Base-by-base conservation (phyloP, 2,888 invertebrate species). In the Rhamnusium bicolor region DNA sequence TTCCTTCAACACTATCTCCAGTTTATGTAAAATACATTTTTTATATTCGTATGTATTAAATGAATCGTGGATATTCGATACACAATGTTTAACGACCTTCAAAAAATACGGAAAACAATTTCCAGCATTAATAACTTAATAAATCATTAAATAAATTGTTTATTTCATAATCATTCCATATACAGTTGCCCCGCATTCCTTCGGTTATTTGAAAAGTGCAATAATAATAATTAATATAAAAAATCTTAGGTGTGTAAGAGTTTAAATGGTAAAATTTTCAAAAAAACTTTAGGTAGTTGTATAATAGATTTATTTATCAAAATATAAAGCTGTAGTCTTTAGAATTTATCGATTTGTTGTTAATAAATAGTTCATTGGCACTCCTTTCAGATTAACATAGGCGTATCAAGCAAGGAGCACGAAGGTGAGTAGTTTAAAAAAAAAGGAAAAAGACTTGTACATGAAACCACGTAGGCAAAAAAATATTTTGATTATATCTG, bases 101-200 rank as follows among this genome's bases (percentile, higher is more conserved):
- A 10, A 29, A 29, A 24, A n/a, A 14, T 16, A 51, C 19, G 19
- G 51, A 19, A 51, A 51, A 16, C 8, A 10, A 18, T 27, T 29
- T 58, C 58, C 29, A 58, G 2, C 58, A 32, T 14, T 27, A 58
- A 32, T 29, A 58, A 16, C 16, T 14, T 27, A 58, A 32, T 29
- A 58, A 16, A 18, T 14, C 58, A 29, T 29, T 16, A 58, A 29
- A 27, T 32, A 58, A 32, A 16, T 24, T 58, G 32, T 32, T 18
- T 29, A 14, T 29, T 58, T 51, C 18, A 12, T 51, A 19, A 29
- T 24, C 29, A 14, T 32, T 18, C 32, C 29, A 63, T 51, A 12
- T 51, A 27, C 29, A 51, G 51, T 63, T 63, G 63, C 29, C 63
- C 24, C 27, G 58, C 58, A 58, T 58, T 58, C 58, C 58, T 1